Evolutionary conservation across 2,888 invertebrate species (phyloP).

Genomic region (Chrysolina americana): DNA sequence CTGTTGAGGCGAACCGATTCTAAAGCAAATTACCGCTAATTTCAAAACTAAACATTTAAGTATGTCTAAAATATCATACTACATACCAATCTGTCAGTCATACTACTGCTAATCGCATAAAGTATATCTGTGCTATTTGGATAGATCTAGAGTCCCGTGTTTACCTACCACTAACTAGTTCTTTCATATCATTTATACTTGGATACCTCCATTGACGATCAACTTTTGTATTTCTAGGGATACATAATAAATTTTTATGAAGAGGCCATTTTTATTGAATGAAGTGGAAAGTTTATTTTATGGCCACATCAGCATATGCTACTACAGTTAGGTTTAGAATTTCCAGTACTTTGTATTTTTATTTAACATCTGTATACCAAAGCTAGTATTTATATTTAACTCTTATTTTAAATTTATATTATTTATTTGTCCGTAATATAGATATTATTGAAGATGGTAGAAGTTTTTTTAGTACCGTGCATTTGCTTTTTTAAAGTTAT

Average conservation of each 20-base stretch:
- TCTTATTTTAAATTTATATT: not conserved
- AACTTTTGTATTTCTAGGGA: not conserved
- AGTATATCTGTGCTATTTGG: no score
- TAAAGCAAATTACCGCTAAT: no score
- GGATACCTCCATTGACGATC: not conserved
- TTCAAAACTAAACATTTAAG: no score
- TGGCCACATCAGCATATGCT: not conserved
- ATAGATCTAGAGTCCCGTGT: no score
- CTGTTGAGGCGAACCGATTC: no score
- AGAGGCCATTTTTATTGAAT: not conserved
- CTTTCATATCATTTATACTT: not conserved
- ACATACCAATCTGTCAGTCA: no score
- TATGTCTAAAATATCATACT: no score
- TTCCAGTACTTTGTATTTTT: not conserved
- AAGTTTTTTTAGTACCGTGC: not conserved
- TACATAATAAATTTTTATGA: conserved; percentile 14
- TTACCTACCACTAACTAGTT: not conserved
- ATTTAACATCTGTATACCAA: conserved; percentile 6
- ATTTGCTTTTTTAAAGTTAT: no score
- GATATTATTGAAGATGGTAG: not conserved
- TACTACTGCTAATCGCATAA: no score
- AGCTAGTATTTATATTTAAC: not conserved
- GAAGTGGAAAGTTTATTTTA: conserved; percentile 5
- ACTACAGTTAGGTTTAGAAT: conserved; percentile 6
- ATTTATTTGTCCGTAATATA: conserved; percentile 8